These are phyloP conservation scores for Lasiurus cinereus DNA, from an alignment of 2,113 vertebrate genomes.

Conservation along the genomic window DNA sequence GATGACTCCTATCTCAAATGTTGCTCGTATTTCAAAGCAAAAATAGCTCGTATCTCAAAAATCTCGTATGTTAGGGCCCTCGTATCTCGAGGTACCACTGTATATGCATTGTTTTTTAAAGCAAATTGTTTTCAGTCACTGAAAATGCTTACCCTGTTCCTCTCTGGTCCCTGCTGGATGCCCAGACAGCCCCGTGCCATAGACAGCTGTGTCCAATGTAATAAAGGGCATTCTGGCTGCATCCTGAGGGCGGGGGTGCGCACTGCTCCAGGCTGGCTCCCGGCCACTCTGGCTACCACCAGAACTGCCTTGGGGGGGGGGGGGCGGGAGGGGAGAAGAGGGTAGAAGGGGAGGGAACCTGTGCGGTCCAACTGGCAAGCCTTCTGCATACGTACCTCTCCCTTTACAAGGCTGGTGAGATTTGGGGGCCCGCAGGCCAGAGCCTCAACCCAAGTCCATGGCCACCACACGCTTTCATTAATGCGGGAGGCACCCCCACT, in stretches of 20 bases:
- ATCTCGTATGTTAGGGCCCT: too few relatives aligned
- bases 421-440: constrained; percentile 34
- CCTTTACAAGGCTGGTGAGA: constrained; percentile 73
- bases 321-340: too few relatives aligned
- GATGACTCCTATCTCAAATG: too few relatives aligned
- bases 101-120: constrained; percentile 50
- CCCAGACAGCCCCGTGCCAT: constrained; percentile 4
- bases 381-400: constrained; percentile 46
- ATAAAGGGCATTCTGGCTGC: neutral
- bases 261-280: constrained; percentile 16
- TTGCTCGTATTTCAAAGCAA: too few relatives aligned
- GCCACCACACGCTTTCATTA: neutral
- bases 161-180: constrained; percentile 51
- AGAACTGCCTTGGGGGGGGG: constrained; percentile 49
- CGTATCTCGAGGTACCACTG: too few relatives aligned
- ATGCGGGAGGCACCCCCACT: neutral
- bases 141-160: constrained; percentile 49
- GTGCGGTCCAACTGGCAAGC: constrained; percentile 47
- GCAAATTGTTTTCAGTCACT: constrained; percentile 64
- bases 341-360: constrained; percentile 34
- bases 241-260: neutral
- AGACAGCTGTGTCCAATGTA: constrained; percentile 35
- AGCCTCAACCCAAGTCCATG: neutral
- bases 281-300: neutral
- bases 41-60: too few relatives aligned